Base-by-base conservation (phyloP, 2,888 invertebrate species). In the Campoletis raptor region DNA sequence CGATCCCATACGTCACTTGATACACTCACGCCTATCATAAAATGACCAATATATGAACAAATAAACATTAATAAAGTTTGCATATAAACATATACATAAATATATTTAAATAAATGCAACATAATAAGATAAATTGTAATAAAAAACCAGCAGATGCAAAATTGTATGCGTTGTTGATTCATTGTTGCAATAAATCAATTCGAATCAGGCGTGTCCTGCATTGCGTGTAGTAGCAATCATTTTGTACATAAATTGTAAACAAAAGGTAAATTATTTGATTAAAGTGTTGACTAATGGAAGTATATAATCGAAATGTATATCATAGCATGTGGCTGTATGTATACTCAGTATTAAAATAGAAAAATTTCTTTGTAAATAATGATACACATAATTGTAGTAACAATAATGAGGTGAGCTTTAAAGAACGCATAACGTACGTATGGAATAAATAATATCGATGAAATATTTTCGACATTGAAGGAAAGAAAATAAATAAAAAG, bases 241-340 rank as follows among this genome's bases (percentile, higher is more conserved):
- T 78, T 87, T 86, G 83, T 87, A 87, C 67, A 81, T 83, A 83
- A 48, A 24, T 70, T 18, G 57, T 36, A 18, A 36, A 80, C 30
- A 52, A 40, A 64, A 24, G 24, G 48, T 40, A 64, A 52, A 67
- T 15, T 30, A 52, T 18, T n/a, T 18, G n/a, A 72, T n/a, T 69
- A 48, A 61, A 57, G 76, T 42, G 30, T 48, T 72, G 40, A 45
- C 45, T 72, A 64, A 36, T 24, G 45, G 24, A 67, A 67, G 61
- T 24, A 64, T 64, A 40, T 61, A 76, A 78, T 78, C 24, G 67
- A 81, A 70, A 57, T 67, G 73, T 85, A 45, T 66, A 73, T 67
- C 42, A 69, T 72, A 54, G 30, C 42, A 64, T 54, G 9, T 54
- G n/a, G n/a, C 64, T 74, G 54, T 69, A 70, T 30, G 64, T 72